These are phyloP conservation scores for Microcebus murinus DNA, from an alignment of 2,113 vertebrate species.

Conservation along the genomic window DNA sequence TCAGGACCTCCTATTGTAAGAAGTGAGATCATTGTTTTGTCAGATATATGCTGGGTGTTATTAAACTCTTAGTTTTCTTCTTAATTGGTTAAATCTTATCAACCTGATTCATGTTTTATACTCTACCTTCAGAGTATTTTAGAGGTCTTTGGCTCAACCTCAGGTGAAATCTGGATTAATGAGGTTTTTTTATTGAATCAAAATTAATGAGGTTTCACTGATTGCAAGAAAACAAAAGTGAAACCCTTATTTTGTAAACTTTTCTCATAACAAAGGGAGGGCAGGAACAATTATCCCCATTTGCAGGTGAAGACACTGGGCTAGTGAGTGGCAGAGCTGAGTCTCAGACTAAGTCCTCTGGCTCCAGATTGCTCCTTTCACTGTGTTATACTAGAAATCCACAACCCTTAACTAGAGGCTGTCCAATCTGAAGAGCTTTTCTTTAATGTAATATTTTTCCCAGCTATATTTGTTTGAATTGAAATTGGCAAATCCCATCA, in stretches of 20 bases:
- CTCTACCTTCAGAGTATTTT: constrained; percentile 9
- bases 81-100: constrained; percentile 24
- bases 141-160: constrained; percentile 1
- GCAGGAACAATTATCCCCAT: background rate
- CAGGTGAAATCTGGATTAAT: constrained; percentile 38
- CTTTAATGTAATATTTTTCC: background rate
- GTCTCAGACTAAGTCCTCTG: background rate
- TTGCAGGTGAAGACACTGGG: background rate
- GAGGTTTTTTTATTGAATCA: background rate
- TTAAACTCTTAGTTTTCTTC: constrained; percentile 26
- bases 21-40: constrained; percentile 35
- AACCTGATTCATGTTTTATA: background rate
- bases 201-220: constrained; percentile 18
- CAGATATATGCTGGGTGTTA: background rate
- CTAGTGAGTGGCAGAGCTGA: background rate
- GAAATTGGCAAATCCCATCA: background rate
- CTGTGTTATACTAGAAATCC: background rate
- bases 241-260: constrained; percentile 23
- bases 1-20: background rate
- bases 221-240: background rate
- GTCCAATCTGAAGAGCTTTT: constrained; percentile 5
- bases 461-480: constrained; percentile 16
- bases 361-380: background rate
- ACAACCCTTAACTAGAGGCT: background rate
- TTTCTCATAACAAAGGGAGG: background rate